Evolutionary conservation across 2,888 invertebrate genomes (phyloP), one percentile per base, ranked within the genome.

Genomic region (Zaprionus lineosus): DNA sequence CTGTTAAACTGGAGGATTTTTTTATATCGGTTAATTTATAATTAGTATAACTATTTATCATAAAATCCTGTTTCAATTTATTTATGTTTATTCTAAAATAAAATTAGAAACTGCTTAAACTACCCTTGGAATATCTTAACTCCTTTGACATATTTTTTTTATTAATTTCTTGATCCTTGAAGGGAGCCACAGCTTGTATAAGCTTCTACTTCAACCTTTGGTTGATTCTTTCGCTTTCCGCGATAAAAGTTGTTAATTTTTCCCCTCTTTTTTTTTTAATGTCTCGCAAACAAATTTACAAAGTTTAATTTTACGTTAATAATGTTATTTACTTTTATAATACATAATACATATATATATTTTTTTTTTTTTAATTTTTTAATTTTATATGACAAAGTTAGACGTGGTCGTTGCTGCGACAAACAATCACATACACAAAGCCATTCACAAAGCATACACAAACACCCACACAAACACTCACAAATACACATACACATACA

Each of bases 231-330:
- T 14, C 46, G 15, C 19, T 26, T 24, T 37, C 18, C 9, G 3
- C 12, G 21, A 21, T 18, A 18, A 31, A 39, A 19, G 28, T 29
- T 14, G 8, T 11, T 18, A 39, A 14, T 55, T 19, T 16, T 24
- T 43, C 19, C 31, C 33, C 7, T 29, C n/a, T 19, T 51, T 36
- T 33, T 8, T 12, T 8, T 21, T 55, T 28, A 26, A 48, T 26
- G 37, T 67, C 43, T 58, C 37, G 7, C 51, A 64, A 74, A 75
- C 60, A 64, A 59, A 62, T 78, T 86, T 65, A 39, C 50, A 66
- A 83, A 83, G 83, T 83, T 86, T 72, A 83, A 83, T 86, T 81
- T 78, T 24, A 74, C 82, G 78, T 83, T 76, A 82, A 86, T 86
- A 83, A 86, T 76, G 72, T 74, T 60, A 61, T 69, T 64, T 74